Evolutionary conservation across 2,797 vertebrate genomes (phyloP), one percentile per base, ranked within the genome.

Genomic region (Columba guinea): DNA sequence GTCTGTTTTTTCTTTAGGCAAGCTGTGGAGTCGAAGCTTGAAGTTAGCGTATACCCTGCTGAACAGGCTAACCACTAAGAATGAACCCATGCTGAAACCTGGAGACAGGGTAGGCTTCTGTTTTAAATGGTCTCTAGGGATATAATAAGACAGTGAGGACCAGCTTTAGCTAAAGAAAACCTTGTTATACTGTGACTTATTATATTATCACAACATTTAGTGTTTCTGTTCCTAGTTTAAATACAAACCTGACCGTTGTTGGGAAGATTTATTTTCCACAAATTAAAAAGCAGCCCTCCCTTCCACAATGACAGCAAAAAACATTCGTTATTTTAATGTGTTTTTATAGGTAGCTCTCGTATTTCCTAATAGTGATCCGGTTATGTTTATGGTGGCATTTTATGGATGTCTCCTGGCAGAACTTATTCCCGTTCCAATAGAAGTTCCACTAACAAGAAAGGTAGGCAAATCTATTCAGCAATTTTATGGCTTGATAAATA

Each of bases 371-470:
- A 99, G 98, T 21, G 99, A 99, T 93, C 99, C 99, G 0, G 99
- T 99, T 93, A 99, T 98, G 99, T 99, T 99, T 97, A 99, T 99
- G 98, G 99, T 99, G 97, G 99, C 99, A 2, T 99, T 99, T 97
- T 99, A 99, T 35, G 99, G 99, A 88, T 99, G 99, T 97, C 98
- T 99, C 26, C 98, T 99, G 97, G 99, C 99, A 8, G 99, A 99
- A 96, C 97, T 99, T 93, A 98, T 99, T 85, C 99, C 99, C 58
- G 99, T 99, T 79, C 99, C 99, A 62, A 99, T 99, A 49, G 99
- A 99, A 97, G 99, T 99, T 90, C 99, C 99, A 1, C 98, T 99
- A 46, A 99, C 99, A 34, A 98, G 99, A 96, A 99, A 99, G 99
- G 99, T 99, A 98, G 97, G 87, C 11, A 62, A 53, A 89, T 55